Evolutionary conservation across 2,113 vertebrate species (phyloP).

Genomic region (Natator depressus): DNA sequence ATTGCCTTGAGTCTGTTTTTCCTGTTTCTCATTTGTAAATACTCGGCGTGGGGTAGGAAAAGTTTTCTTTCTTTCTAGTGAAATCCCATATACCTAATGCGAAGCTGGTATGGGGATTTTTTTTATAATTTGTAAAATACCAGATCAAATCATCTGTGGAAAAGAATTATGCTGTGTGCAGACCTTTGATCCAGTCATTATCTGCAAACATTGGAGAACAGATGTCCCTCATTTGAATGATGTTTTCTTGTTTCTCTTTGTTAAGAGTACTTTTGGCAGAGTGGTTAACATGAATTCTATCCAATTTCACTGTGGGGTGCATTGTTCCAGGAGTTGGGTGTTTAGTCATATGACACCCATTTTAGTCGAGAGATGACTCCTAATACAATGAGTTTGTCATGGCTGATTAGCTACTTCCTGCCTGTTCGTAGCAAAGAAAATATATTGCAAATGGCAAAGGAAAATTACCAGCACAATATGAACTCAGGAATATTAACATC

Average conservation of each 20-base stretch:
- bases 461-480: neutral
- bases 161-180: slow-evolving; percentile 74
- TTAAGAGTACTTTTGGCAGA: slow-evolving; percentile 64
- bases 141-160: slow-evolving; percentile 70
- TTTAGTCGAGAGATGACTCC: slow-evolving; percentile 60
- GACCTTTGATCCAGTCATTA: slow-evolving; percentile 69
- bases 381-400: slow-evolving; percentile 64
- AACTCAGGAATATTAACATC: neutral
- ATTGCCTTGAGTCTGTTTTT: neutral
- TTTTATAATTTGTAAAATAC: slow-evolving; percentile 44
- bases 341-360: slow-evolving; percentile 54
- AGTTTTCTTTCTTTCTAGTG: neutral
- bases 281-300: slow-evolving; percentile 50
- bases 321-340: slow-evolving; percentile 45
- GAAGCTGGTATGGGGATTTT: neutral
- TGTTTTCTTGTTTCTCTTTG: slow-evolving; percentile 72
- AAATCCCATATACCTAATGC: neutral
- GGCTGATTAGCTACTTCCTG: slow-evolving; percentile 54
- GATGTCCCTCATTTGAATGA: slow-evolving; percentile 76
- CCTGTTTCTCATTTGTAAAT: slow-evolving; percentile 9
- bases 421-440: slow-evolving; percentile 20
- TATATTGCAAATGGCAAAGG: neutral
- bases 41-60: neutral
- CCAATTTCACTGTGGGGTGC: slow-evolving; percentile 49
- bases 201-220: slow-evolving; percentile 72